Evolutionary conservation across 2,113 vertebrate species (phyloP).

Genomic region (Oreochromis aureus): DNA sequence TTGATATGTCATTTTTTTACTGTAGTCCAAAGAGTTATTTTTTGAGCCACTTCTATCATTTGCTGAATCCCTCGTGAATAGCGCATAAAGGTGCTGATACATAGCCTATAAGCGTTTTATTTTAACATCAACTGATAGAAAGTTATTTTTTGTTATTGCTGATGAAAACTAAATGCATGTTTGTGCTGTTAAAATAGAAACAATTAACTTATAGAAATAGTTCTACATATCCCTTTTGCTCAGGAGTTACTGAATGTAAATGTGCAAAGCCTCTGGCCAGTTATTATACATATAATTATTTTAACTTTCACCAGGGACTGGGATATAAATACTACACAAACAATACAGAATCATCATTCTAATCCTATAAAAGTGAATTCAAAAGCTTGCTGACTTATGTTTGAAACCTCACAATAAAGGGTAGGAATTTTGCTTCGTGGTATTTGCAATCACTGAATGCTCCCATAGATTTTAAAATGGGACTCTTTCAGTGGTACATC

Average conservation of each 20-base stretch:
- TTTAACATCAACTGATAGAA: neutral
- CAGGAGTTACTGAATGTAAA: neutral
- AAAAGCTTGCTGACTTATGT: neutral
- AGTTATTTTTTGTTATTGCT: neutral
- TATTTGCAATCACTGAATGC: neutral
- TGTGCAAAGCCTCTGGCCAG: no score
- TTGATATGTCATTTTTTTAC: rapidly evolving
- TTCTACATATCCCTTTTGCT: neutral
- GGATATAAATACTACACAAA: no score
- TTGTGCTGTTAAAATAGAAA: neutral
- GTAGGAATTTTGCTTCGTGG: neutral
- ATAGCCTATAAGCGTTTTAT: neutral
- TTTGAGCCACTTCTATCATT: neutral
- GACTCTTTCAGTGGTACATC: neutral
- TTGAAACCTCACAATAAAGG: neutral
- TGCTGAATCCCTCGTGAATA: neutral
- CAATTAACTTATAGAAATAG: neutral
- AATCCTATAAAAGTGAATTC: rapidly evolving
- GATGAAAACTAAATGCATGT: neutral
- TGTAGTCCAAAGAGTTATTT: neutral
- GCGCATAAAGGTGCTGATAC: rapidly evolving
- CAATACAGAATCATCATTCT: no score
- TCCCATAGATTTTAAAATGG: neutral
- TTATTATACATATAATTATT: no score
- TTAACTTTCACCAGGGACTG: no score